These are phyloP conservation scores for Kradibia gibbosae DNA, from an alignment of 1,140 invertebrate genomes.

Conservation along the genomic window DNA sequence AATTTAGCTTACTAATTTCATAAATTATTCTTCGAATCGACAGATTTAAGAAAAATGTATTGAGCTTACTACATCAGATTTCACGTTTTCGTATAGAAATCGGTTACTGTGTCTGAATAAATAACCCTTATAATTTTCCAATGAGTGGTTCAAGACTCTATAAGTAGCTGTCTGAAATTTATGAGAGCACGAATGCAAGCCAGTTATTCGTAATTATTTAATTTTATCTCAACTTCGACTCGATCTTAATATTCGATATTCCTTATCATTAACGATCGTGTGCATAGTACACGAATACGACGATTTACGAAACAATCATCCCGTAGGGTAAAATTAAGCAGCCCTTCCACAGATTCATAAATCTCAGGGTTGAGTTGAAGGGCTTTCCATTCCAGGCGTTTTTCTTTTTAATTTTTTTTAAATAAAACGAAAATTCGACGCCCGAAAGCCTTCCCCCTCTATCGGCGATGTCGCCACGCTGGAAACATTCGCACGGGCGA, in stretches of 20 bases:
- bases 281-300: too few relatives aligned
- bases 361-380: not conserved
- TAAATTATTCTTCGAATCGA: not conserved
- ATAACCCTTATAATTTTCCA: not conserved
- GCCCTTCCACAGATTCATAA: conserved; percentile 8
- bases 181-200: conserved; percentile 18
- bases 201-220: conserved; percentile 3
- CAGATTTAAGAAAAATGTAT: not conserved
- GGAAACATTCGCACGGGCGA: conserved; percentile 39
- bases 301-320: conserved; percentile 18
- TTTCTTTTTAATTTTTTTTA: not conserved
- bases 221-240: conserved; percentile 7
- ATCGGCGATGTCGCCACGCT: not conserved
- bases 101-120: not conserved
- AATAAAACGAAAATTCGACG: not conserved
- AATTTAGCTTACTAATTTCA: not conserved
- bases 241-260: not conserved
- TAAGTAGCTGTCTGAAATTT: conserved; percentile 17
- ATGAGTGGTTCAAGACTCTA: not conserved
- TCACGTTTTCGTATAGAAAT: conserved; percentile 1
- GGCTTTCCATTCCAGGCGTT: too few relatives aligned
- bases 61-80: not conserved
- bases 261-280: not conserved
- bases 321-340: not conserved
- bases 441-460: not conserved